Base-by-base conservation (phyloP, 2,888 invertebrate species). In the Beris chalybata region DNA sequence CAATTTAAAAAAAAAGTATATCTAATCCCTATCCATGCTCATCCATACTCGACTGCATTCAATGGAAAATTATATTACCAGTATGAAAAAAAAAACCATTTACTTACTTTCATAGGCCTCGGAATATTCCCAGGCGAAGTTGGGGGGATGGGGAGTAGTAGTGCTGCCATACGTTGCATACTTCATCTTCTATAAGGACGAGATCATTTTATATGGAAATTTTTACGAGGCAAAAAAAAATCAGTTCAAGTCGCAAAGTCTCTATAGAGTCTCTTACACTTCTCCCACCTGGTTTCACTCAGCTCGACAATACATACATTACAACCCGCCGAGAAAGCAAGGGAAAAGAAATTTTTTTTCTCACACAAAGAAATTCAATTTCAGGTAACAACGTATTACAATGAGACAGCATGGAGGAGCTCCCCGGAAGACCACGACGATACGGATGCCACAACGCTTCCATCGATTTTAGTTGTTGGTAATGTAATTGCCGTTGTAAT, bases 381-480 rank as follows among this genome's bases (percentile, higher is more conserved):
- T 56, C 74, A 81, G 80, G 76, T 80, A 73, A 80, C 81, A 69
- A 77, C 81, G 69, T 79, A 76, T 70, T 78, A 75, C 72, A 81
- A 81, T 76, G 80, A 80, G 74, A 78, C 79, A 67, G 76, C 78
- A 70, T 79, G 78, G 78, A 64, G 44, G 32, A 63, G 22, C 15
- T 29, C 54, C n/a, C 63, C 53, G 56, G 52, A 53, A 29, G 68
- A 67, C 22, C 84, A 86, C 70, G 86, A 86, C 72, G 81, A 82
- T 67, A 89, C 89, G 73, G 91, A 90, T 79, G 86, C 90, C 74
- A 88, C 91, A 77, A 90, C 91, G 69, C 84, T 90, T 78, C 85
- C 92, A 78, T 91, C 91, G 73, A 89, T 91, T 82, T 83, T 92
- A 78, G 85, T 91, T 80, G 90, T 92, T 79, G 92, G 92, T 92